Conservation (phyloP, 2,113 vertebrate species). For the Carassius carassius region DNA sequence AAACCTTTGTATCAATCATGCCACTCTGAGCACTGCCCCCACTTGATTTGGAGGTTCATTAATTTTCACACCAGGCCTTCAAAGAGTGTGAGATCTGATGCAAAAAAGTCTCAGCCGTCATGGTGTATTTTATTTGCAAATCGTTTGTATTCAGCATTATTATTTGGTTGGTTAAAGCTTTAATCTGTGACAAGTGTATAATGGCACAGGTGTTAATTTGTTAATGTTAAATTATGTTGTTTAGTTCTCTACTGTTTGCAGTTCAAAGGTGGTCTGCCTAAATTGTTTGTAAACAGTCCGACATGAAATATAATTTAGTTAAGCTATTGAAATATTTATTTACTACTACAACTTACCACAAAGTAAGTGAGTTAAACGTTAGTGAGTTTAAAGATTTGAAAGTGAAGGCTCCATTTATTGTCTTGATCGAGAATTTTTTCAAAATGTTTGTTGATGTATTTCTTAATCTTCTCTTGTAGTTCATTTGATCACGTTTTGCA, state of each 20-base stretch:
- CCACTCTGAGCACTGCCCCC: constrained; percentile 50
- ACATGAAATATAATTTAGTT: neutral
- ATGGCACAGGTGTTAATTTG: constrained; percentile 32
- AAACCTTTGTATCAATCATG: constrained; percentile 57
- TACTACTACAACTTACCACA: neutral
- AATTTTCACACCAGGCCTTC: constrained; percentile 60
- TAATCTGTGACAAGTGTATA: neutral
- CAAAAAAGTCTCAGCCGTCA: constrained; percentile 42
- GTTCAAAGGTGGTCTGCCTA: neutral
- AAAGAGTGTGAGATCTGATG: constrained; percentile 18
- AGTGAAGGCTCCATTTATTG: neutral
- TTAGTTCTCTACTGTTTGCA: neutral
- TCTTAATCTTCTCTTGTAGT: neutral
- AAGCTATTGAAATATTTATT: constrained; percentile 1
- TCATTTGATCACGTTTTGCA: neutral
- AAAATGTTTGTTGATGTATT: neutral
- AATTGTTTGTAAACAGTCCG: neutral
- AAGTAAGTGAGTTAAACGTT: neutral
- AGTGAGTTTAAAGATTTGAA: neutral
- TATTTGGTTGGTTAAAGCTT: constrained; percentile 39
- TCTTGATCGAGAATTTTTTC: neutral
- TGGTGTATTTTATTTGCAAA: constrained; percentile 52
- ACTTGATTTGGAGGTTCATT: constrained; percentile 57
- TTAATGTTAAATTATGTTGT: constrained; percentile 22
- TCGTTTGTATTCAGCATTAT: constrained; percentile 52